These are phyloP conservation scores for Melanotaenia maccullochi DNA, from an alignment of 2,797 vertebrate species.

Conservation along the genomic window DNA sequence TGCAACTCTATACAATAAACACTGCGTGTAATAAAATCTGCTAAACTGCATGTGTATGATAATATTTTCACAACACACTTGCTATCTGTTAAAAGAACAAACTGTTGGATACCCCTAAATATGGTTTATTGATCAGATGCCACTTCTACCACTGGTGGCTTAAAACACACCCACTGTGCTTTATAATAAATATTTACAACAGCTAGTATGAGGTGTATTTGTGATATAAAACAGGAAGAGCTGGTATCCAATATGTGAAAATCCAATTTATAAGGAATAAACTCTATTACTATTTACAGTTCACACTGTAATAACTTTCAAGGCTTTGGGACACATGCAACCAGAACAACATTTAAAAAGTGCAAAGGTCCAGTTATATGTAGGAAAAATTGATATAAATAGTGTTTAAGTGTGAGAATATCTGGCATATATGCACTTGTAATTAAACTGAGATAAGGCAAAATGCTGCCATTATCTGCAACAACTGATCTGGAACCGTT, in stretches of 20 bases:
- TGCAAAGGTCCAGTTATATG: neutral
- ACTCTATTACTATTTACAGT: constrained; percentile 17
- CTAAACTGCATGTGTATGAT: neutral
- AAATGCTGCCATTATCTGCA: neutral
- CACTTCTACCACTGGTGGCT: constrained; percentile 20
- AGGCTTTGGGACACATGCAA: neutral
- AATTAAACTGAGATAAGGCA: constrained; percentile 10
- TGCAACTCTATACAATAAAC: neutral
- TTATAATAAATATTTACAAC: constrained; percentile 21
- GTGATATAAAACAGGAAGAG: constrained; percentile 16
- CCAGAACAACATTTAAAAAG: neutral
- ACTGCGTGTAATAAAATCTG: neutral
- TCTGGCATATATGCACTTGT: constrained; percentile 1
- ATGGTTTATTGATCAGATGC: constrained; percentile 57
- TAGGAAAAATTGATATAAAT: neutral
- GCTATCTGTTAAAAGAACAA: constrained; percentile 34
- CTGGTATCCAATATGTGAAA: neutral
- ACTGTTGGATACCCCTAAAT: constrained; percentile 42
- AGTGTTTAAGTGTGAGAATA: neutral
- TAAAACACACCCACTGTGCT: constrained; percentile 31
- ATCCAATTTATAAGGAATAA: neutral
- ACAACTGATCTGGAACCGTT: constrained; percentile 12
- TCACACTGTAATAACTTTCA: neutral
- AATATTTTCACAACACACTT: constrained; percentile 24
- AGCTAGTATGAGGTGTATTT: neutral